Percentiles rank a stretch among this genome's conserved stretches.
Evolutionary conservation across 1,140 invertebrate species (phyloP).

Genomic region (Campodea augens): DNA sequence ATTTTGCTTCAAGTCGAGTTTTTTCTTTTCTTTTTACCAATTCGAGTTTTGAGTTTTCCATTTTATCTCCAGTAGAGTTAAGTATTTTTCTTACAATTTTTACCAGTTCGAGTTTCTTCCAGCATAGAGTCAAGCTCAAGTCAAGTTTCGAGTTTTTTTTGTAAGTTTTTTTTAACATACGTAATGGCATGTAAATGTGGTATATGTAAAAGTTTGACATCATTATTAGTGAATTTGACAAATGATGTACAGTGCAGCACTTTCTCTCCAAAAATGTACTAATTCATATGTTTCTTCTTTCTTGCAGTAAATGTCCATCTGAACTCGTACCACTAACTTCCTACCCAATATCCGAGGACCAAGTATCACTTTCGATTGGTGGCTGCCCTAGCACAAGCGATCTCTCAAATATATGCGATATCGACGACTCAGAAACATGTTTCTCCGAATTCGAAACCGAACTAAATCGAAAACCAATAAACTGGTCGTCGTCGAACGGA

Average conservation of each 20-base stretch:
- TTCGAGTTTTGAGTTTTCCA: too few relatives aligned
- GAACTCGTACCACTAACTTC: slow-evolving; percentile 7
- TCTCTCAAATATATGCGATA: slow-evolving; percentile 69
- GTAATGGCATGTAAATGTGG: too few relatives aligned
- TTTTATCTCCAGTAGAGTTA: too few relatives aligned
- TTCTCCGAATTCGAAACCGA: slow-evolving; percentile 13
- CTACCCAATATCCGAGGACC: slow-evolving; percentile 33
- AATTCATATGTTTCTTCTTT: slow-evolving; percentile 17
- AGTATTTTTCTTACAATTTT: too few relatives aligned
- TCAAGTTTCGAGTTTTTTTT: too few relatives aligned
- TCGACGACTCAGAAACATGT: slow-evolving; percentile 62
- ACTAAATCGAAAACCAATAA: not conserved
- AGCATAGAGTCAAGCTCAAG: too few relatives aligned
- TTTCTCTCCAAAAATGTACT: slow-evolving; percentile 1
- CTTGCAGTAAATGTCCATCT: slow-evolving; percentile 13
- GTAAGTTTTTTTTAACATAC: too few relatives aligned
- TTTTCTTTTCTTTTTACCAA: too few relatives aligned
- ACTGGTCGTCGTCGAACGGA: not conserved
- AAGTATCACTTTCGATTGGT: slow-evolving; percentile 46
- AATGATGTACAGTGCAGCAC: not conserved
- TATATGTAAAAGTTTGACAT: too few relatives aligned
- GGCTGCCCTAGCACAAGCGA: slow-evolving; percentile 58
- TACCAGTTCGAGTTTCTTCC: too few relatives aligned
- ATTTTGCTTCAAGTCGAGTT: too few relatives aligned
- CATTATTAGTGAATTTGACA: slow-evolving; percentile 10